Conservation (phyloP, 2,888 invertebrate genomes). For the Trichogramma dendrolimi region DNA sequence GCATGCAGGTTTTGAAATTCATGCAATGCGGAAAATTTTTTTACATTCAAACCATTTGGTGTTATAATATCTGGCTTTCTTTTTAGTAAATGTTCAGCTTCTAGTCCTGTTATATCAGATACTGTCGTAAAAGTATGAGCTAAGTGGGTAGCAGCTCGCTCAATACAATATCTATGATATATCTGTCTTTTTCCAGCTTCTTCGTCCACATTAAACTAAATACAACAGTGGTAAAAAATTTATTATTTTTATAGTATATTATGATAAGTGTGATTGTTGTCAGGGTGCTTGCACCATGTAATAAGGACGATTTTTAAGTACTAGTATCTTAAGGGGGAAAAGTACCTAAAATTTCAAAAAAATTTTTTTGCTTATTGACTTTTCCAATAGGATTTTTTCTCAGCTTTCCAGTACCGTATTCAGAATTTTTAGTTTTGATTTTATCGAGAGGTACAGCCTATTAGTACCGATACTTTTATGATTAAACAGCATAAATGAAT, state of each 20-base stretch:
- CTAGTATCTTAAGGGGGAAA: too few species aligned
- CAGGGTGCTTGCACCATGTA: not conserved
- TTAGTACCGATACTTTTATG: too few species aligned
- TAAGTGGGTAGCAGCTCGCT: conserved; percentile 88
- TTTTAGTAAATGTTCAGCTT: conserved; percentile 91
- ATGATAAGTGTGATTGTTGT: not conserved
- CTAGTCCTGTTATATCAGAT: conserved; percentile 92
- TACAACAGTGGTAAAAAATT: conserved; percentile 11
- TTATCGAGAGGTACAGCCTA: too few species aligned
- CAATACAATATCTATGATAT: conserved; percentile 97
- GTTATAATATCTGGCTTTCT: conserved; percentile 92
- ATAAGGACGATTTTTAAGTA: too few species aligned
- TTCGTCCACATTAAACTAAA: conserved; percentile 88
- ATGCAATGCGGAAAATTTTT: conserved; percentile 96
- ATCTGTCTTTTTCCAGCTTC: conserved; percentile 98
- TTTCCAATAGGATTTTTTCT: too few species aligned
- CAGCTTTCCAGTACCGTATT: too few species aligned
- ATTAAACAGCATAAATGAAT: too few species aligned
- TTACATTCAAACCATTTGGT: conserved; percentile 96
- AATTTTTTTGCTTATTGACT: too few species aligned
- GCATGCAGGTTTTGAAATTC: conserved; percentile 99
- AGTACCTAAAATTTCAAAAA: too few species aligned
- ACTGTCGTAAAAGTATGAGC: conserved; percentile 96
- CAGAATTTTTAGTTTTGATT: too few species aligned
- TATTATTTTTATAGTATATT: conserved; percentile 6